Evolutionary conservation across 2,113 vertebrate species (phyloP), one percentile per base, ranked within the genome.

Genomic region (Myotis yumanensis): DNA sequence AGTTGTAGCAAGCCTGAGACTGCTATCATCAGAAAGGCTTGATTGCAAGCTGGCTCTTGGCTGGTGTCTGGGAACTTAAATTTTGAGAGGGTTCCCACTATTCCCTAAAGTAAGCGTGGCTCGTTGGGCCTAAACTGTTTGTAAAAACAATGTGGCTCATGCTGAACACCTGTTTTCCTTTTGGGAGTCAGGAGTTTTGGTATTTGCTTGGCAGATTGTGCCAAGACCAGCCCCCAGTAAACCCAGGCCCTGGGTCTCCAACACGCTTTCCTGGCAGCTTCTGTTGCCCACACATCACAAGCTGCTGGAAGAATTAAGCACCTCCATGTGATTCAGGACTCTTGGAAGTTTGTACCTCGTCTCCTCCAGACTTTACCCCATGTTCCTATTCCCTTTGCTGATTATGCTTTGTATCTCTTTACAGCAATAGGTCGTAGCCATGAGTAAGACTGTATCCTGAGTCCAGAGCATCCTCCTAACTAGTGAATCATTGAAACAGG

Each of bases 241-340:
- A 51, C 6, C 51, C 30, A 25, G 18, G 43, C 30, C 9, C 48
- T 30, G 48, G 64, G 7, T 22, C 7, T 37, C 69, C 37, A 11
- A 4, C 1, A n/a, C 20, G 3, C 15, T 23, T 32, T 54, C 32
- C 25, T 25, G 7, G 12, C 2, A 20, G 52, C 32, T 30, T 40
- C 9, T 35, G 10, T n/a, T n/a, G 35, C 5, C 2, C 57, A 12
- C 3, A 1, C 20, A 1, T 48, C 59, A 71, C 25, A 4, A 5
- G 59, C 64, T 7, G 15, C 35, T 43, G 46, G 62, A 86, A 30
- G 37, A 51, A 43, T 62, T 57, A 25, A 51, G 69, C 12, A 14
- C 23, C 11, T 17, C 4, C 25, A 3, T 43, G n/a, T 54, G 76
- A 51, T 12, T 37, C 0, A 40, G 43, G 69, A 40, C 51, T 43